A percentile compares a stretch with the other conserved stretches of the same genome.
Conservation (phyloP, 1,140 invertebrate genomes). For the Littorina saxatilis region DNA sequence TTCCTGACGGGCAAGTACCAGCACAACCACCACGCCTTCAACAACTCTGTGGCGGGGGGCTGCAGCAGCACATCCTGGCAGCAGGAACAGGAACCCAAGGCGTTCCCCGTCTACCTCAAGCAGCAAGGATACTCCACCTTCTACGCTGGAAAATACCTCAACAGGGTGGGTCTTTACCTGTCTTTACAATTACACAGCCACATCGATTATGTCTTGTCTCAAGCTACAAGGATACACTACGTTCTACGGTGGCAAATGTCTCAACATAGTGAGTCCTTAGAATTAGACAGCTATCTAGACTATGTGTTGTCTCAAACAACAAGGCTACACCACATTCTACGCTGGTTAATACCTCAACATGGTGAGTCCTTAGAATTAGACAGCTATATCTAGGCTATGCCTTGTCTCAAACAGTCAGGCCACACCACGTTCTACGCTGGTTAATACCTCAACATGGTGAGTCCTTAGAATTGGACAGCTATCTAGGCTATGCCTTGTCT, state of each 20-base stretch:
- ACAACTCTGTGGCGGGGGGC: slow-evolving; percentile 86
- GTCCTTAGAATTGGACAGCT: too few species aligned
- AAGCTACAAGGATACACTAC: background rate
- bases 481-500: too few species aligned
- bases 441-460: too few species aligned
- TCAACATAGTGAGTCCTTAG: too few species aligned
- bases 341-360: too few species aligned
- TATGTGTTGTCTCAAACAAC: too few species aligned
- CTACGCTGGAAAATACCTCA: slow-evolving; percentile 70
- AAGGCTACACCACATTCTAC: too few species aligned
- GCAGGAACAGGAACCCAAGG: slow-evolving; percentile 79
- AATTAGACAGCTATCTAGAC: too few species aligned
- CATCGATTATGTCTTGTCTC: background rate
- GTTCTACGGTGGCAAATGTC: background rate
- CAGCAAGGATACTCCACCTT: slow-evolving; percentile 74
- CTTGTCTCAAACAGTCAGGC: too few species aligned
- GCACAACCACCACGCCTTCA: slow-evolving; percentile 87
- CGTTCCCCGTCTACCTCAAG: slow-evolving; percentile 83
- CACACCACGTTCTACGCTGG: too few species aligned
- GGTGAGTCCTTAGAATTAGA: too few species aligned
- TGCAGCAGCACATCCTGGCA: slow-evolving; percentile 85
- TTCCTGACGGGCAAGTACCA: slow-evolving; percentile 89
- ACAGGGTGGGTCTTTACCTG: slow-evolving; percentile 48
- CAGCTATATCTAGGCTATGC: too few species aligned
- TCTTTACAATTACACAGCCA: background rate